These are phyloP conservation scores for Zoanthus sansibaricus DNA, from an alignment of 92 coral and sea anemone genomes.

Conservation along the genomic window DNA sequence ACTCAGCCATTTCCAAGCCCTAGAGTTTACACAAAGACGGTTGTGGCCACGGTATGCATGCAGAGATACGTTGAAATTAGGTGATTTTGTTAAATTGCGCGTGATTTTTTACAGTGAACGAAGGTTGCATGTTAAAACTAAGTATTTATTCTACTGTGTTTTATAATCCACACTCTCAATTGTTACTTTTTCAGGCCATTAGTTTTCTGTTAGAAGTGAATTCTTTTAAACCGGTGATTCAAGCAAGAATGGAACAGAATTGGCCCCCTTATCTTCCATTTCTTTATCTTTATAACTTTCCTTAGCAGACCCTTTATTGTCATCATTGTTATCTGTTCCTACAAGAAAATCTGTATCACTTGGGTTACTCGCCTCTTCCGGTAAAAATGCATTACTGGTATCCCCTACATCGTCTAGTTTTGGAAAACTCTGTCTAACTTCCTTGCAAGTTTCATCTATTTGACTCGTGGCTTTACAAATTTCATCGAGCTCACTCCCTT, in stretches of 20 bases:
- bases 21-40: no score
- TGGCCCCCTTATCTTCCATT: background rate
- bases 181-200: no score
- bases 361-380: background rate
- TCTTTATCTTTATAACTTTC: background rate
- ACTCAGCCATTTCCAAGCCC: no score
- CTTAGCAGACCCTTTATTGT: background rate
- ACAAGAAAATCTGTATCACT: background rate
- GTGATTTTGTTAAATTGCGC: no score
- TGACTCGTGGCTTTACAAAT: background rate
- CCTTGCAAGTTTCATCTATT: background rate
- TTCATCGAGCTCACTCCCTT: background rate
- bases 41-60: no score
- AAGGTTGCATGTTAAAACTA: no score
- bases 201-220: background rate
- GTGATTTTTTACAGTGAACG: no score
- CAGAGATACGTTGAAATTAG: no score
- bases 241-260: background rate
- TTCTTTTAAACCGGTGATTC: background rate
- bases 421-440: background rate
- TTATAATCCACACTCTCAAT: no score
- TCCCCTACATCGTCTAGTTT: background rate
- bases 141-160: no score
- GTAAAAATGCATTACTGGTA: no score
- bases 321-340: background rate